Conservation (phyloP, 2,797 vertebrate species). For the Anableps anableps region DNA sequence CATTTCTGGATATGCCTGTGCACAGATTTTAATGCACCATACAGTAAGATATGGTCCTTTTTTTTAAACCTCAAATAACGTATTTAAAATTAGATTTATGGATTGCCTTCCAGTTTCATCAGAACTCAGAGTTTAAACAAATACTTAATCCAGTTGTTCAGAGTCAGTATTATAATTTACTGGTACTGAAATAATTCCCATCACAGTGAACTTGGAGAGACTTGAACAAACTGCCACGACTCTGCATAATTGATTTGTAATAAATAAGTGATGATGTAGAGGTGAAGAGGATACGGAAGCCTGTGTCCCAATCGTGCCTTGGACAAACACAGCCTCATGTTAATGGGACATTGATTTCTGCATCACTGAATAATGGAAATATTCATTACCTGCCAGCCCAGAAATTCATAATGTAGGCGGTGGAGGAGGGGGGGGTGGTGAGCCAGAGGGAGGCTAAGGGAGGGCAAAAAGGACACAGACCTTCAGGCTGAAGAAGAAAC, state of each 20-base stretch:
- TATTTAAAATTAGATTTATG: neutral
- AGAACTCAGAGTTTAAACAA: neutral
- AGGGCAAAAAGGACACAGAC: conserved; percentile 8
- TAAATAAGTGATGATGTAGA: conserved; percentile 66
- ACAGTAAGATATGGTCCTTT: neutral
- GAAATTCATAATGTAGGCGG: conserved; percentile 40
- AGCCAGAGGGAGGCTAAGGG: neutral
- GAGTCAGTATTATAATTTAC: neutral
- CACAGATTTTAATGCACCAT: neutral
- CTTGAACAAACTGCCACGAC: conserved; percentile 17
- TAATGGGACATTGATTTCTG: conserved; percentile 73
- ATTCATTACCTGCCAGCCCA: conserved; percentile 62
- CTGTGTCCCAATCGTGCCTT: conserved; percentile 42
- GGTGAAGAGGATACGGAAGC: conserved; percentile 54
- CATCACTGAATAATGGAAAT: conserved; percentile 71
- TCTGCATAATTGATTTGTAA: conserved; percentile 63
- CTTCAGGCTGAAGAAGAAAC: neutral
- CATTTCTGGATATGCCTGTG: neutral
- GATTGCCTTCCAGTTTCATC: neutral
- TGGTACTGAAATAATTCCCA: neutral
- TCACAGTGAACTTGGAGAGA: conserved; percentile 11
- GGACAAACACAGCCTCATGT: conserved; percentile 58
- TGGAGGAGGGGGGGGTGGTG: neutral
- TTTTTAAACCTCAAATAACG: neutral
- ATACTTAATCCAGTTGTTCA: neutral